Evolutionary conservation across 2,797 vertebrate genomes (phyloP).

Genomic region (Macropus fuliginosus): DNA sequence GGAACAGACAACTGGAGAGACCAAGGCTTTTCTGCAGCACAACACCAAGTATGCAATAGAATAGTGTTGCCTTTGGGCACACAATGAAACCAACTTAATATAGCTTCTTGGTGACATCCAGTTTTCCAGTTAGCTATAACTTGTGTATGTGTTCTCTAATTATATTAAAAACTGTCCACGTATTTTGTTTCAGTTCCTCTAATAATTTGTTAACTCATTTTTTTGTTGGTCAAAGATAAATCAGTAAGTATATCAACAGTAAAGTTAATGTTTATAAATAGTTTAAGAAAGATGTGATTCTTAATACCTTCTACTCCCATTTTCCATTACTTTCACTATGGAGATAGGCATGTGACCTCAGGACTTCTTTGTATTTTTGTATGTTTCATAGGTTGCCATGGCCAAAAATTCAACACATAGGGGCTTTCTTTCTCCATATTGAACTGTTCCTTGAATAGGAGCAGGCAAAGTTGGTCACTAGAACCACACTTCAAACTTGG

Average conservation of each 20-base stretch:
- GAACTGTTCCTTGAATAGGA: neutral
- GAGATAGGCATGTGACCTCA: neutral
- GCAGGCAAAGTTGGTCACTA: neutral
- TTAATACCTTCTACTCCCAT: neutral
- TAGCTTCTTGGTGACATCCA: neutral
- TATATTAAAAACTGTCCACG: neutral
- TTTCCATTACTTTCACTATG: neutral
- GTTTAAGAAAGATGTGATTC: neutral
- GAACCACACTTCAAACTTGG: neutral
- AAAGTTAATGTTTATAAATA: neutral
- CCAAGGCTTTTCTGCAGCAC: neutral
- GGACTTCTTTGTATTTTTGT: neutral
- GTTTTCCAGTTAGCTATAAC: neutral
- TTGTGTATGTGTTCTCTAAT: neutral
- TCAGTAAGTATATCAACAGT: neutral
- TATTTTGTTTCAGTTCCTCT: neutral
- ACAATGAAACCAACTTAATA: neutral
- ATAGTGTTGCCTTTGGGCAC: neutral
- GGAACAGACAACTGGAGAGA: neutral
- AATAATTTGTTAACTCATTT: neutral
- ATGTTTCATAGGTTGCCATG: neutral
- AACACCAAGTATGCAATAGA: neutral
- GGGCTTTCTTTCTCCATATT: neutral
- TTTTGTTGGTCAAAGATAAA: neutral
- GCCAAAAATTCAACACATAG: neutral